Conservation (phyloP, 2,797 vertebrate genomes). For the Sebastes kiyomatsui region DNA sequence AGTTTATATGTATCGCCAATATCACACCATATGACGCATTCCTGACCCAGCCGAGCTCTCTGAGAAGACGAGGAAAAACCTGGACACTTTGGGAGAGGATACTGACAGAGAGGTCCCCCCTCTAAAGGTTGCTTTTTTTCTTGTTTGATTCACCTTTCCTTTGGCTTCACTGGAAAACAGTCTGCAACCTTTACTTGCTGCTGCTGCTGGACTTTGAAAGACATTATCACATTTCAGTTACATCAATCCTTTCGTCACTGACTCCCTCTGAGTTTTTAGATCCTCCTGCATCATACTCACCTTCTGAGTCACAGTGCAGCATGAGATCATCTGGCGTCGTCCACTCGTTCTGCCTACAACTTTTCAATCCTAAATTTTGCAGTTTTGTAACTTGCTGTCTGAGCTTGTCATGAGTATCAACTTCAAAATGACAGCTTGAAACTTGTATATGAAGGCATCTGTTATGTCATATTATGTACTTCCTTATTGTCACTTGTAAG, state of each 20-base stretch:
- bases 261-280: not conserved
- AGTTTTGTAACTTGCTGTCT: not conserved
- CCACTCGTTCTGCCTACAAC: rapidly evolving
- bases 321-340: not conserved
- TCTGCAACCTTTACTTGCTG: not conserved
- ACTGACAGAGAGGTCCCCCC: not conserved
- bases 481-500: not conserved
- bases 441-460: rapidly evolving
- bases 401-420: not conserved
- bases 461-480: not conserved
- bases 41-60: not conserved
- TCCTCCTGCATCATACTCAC: not conserved
- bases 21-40: not conserved
- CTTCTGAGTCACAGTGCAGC: not conserved
- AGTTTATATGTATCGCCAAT: not conserved
- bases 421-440: not conserved
- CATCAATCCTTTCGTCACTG: too few species aligned
- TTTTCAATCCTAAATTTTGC: not conserved
- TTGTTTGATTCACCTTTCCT: not conserved
- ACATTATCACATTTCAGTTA: too few species aligned
- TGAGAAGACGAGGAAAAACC: not conserved
- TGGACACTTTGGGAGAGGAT: not conserved
- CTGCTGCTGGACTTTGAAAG: not conserved
- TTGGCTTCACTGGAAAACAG: not conserved
- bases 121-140: not conserved